Evolutionary conservation across 2,113 vertebrate genomes (phyloP), one percentile per base, ranked within the genome.

Genomic region (Dipodomys merriami): DNA sequence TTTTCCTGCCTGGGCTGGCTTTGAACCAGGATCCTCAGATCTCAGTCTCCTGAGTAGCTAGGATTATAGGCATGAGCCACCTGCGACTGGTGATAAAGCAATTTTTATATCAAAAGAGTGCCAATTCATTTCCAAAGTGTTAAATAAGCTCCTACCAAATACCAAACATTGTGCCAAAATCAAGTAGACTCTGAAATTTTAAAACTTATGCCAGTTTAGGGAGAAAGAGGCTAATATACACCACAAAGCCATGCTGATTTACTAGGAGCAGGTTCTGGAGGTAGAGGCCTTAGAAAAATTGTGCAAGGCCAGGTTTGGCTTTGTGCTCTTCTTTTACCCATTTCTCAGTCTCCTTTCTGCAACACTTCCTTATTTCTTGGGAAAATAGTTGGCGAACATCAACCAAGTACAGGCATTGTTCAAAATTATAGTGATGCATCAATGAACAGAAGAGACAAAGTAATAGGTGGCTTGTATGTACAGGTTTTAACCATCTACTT

Each of bases 401-500:
- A 73, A 64, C 60, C 74, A 73, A 83, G 12, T 60, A 16, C 11
- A 89, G 6, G 10, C 65, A 30, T 44, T 77, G 1, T 74, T 95
- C 71, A 69, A 86, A 19, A 4, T 18, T 73, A 39, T 29, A 29
- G 2, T n/a, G n/a, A 53, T 53, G 25, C 16, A 35, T 72, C n/a
- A 20, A 3, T 49, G n/a, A 90, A 65, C 23, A 62, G 39, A 29
- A 62, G 15, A 62, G 23, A 69, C n/a, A 57, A 82, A 73, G 18
- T 76, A 29, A 72, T 39, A 19, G 62, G 19, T 29, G 19, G 64
- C 65, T 81, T 86, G 53, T 86, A 68, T 91, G 33, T 88, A 0
- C 39, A 33, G 65, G 91, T 84, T 94, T 39, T 44, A 23, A 76
- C 67, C 46, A 57, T 81, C 73, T 77, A 64, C 64, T 65, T 91